Conservation (phyloP, 1,140 invertebrate species). For the Laodelphax striatellus region DNA sequence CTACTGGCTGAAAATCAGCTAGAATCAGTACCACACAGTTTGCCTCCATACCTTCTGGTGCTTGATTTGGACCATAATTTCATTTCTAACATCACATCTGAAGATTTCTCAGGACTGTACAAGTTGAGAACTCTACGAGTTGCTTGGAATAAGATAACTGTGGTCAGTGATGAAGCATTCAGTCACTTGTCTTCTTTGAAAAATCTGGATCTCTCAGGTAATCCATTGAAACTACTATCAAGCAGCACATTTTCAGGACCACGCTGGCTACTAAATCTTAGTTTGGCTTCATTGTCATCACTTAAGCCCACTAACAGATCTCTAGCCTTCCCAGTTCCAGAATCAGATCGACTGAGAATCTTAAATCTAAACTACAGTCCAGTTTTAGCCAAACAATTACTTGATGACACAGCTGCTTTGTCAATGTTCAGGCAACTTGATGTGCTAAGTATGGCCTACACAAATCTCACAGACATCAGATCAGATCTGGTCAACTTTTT, state of each 20-base stretch:
- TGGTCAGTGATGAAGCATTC: slow-evolving; percentile 52
- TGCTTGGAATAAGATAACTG: slow-evolving; percentile 50
- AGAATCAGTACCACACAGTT: slow-evolving; percentile 46
- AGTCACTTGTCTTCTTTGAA: slow-evolving; percentile 48
- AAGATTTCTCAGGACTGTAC: slow-evolving; percentile 55
- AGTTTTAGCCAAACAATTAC: slow-evolving; percentile 48
- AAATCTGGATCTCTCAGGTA: slow-evolving; percentile 63
- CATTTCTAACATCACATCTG: slow-evolving; percentile 47
- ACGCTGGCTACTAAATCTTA: slow-evolving; percentile 46
- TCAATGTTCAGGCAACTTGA: slow-evolving; percentile 52
- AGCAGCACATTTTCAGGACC: slow-evolving; percentile 54
- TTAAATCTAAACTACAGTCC: slow-evolving; percentile 65
- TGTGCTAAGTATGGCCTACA: slow-evolving; percentile 53
- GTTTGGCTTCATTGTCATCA: slow-evolving; percentile 50
- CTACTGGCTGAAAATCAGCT: slow-evolving; percentile 69
- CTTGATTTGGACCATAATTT: slow-evolving; percentile 53
- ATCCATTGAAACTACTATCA: slow-evolving; percentile 53
- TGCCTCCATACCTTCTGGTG: slow-evolving; percentile 46
- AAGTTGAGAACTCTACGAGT: slow-evolving; percentile 58
- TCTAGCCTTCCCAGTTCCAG: slow-evolving; percentile 51
- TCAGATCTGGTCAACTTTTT: slow-evolving; percentile 55
- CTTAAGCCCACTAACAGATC: slow-evolving; percentile 37
- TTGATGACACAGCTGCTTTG: slow-evolving; percentile 55
- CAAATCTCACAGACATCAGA: slow-evolving; percentile 47
- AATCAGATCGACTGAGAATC: slow-evolving; percentile 52